Evolutionary conservation across 1,140 invertebrate species (phyloP).

Genomic region (Trichoplusia ni): DNA sequence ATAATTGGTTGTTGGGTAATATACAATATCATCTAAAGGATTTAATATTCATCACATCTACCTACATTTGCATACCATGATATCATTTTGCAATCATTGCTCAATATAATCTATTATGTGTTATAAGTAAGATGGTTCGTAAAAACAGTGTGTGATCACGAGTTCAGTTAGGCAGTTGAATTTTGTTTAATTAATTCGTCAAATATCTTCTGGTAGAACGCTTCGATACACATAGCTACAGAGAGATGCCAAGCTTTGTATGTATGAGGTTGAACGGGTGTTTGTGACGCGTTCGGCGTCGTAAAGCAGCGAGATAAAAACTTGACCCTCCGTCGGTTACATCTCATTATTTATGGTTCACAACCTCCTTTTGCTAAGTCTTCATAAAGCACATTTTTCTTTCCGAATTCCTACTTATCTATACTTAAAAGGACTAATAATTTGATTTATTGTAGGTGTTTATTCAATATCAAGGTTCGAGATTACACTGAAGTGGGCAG

Average conservation of each 20-base stretch:
- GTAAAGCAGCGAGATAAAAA: slow-evolving; percentile 48
- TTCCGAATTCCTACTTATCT: slow-evolving; percentile 19
- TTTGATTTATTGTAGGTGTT: slow-evolving; percentile 30
- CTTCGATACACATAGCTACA: too few species aligned
- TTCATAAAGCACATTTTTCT: slow-evolving; percentile 34
- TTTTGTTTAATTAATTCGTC: background rate
- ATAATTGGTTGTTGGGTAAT: too few species aligned
- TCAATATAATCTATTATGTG: slow-evolving; percentile 10
- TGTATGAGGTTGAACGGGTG: slow-evolving; percentile 6
- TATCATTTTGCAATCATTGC: slow-evolving; percentile 11
- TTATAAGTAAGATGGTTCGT: background rate
- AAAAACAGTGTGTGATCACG: background rate
- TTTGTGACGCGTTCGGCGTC: slow-evolving; percentile 30
- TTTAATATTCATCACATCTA: slow-evolving; percentile 41
- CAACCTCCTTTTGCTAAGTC: slow-evolving; percentile 49
- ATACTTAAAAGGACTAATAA: slow-evolving; percentile 16
- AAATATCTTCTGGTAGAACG: background rate
- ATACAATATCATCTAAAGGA: too few species aligned
- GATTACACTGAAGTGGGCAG: slow-evolving; percentile 45
- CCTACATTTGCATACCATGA: background rate
- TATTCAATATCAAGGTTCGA: slow-evolving; percentile 19
- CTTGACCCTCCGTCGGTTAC: slow-evolving; percentile 50
- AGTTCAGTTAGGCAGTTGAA: background rate
- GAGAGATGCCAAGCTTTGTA: background rate
- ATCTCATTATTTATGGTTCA: slow-evolving; percentile 64